Percentiles rank a stretch among this genome's conserved stretches.
phyloP scores from a whole-genome alignment of 2,888 invertebrate genomes.

The Thyatira batis region DNA sequence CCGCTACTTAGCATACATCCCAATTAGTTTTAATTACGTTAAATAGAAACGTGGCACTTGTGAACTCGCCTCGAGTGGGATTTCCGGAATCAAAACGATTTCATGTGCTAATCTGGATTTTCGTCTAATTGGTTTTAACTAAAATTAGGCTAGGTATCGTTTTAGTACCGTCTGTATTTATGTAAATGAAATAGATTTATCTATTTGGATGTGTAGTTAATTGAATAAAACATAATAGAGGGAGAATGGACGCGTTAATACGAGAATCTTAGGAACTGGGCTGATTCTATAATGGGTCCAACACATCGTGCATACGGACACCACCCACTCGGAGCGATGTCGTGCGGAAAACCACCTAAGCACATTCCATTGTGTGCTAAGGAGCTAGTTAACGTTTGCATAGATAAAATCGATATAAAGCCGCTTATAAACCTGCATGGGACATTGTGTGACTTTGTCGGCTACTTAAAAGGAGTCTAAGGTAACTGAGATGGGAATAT shows the following conservation, averaged over 20 bases:
- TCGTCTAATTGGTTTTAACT: neutral
- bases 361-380: slow-evolving; percentile 21
- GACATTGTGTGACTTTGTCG: slow-evolving; percentile 8
- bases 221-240: neutral
- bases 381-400: slow-evolving; percentile 34
- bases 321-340: slow-evolving; percentile 2
- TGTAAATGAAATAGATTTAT: too few relatives aligned
- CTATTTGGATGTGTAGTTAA: neutral
- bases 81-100: neutral
- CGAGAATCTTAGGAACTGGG: neutral
- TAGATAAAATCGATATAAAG: slow-evolving; percentile 34
- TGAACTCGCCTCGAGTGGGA: neutral
- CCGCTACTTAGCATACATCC: neutral
- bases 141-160: neutral
- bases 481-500: too few relatives aligned
- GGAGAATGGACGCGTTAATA: neutral
- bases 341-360: slow-evolving; percentile 2
- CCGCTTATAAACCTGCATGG: slow-evolving; percentile 22
- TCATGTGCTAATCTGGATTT: neutral
- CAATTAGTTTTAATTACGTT: neutral
- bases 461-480: slow-evolving; percentile 9
- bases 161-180: too few relatives aligned
- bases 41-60: neutral
- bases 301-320: neutral
- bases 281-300: neutral